Base-by-base conservation (phyloP, 2,888 invertebrate genomes). In the Brachycybe producta region DNA sequence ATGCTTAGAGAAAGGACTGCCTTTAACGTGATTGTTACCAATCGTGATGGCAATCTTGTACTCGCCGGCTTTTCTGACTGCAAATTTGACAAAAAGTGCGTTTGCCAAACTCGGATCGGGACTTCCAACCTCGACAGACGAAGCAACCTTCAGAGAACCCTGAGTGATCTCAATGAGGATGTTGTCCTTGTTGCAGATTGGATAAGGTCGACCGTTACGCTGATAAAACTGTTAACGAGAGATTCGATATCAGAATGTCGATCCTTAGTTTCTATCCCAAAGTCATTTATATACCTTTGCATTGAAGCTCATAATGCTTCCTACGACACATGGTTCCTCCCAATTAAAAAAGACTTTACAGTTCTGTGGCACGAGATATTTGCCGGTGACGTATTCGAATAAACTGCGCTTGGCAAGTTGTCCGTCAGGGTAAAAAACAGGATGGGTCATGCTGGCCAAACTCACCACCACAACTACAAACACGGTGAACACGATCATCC, bases 201-300 rank as follows among this genome's bases (percentile, higher is more conserved):
- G 90, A 74, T 91, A 92, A 57, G 91, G 86, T 66, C 87, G 85
- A 23, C 91, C 88, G 68, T 91, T 91, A 56, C 88, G 79, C 70
- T 90, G 88, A 72, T 78, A 88, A 73, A 90, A 90, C 73, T 83
- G 74, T 39, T 8, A 13, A 39, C 11, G 15, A 17, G 15, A 11
- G 13, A 45, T 13, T 45, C 8, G 23, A 8, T 8, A 19, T 30
- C 43, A 35, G 8, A 35, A 35, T 3, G 19, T 17, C 15, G 17
- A 34, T 34, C 35, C 17, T 2, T 15, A n/a, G 35, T 3, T 2
- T n/a, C 35, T 3, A 3, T 15, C 35, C 5, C 35, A 15, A 35
- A 15, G 5, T 4, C 3, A 15, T 15, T 15, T 2, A 35, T 35
- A 62, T 63, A 77, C 77, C 67, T 75, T 71, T 58, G 91, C 84